A percentile compares a stretch with the other conserved stretches of the same genome.
phyloP scores from a whole-genome alignment of 2,888 invertebrate species.

The Smittia aterrima region DNA sequence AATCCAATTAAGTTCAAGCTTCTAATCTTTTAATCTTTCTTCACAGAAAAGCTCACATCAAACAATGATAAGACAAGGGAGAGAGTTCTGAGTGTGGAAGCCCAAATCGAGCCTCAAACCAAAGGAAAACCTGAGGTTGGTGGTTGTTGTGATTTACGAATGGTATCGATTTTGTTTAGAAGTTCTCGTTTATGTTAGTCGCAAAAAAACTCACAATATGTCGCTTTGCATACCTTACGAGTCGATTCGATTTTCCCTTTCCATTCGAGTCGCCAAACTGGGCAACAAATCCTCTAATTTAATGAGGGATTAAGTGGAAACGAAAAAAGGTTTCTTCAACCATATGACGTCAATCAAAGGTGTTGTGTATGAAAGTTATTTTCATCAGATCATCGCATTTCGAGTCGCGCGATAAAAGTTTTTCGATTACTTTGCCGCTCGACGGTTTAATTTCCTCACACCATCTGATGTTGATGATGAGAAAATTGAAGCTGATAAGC shows the following conservation, averaged over 20 bases:
- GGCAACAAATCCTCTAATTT: neutral
- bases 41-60: neutral
- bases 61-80: conserved; percentile 19
- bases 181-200: neutral
- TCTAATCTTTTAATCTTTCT: neutral
- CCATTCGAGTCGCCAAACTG: neutral
- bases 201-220: neutral
- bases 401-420: neutral
- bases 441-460: too few relatives aligned
- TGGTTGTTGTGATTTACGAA: neutral
- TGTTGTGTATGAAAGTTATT: neutral
- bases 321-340: neutral
- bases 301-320: neutral
- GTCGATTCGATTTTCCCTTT: neutral
- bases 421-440: conserved; percentile 4
- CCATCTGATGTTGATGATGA: too few relatives aligned
- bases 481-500: neutral
- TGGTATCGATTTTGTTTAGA: neutral
- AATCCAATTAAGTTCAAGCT: neutral
- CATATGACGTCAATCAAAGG: conserved; percentile 19
- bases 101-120: neutral
- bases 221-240: neutral
- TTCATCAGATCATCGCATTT: neutral
- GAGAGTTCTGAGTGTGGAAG: neutral
- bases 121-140: neutral